These are phyloP conservation scores for Sphecodes monilicornis DNA, from an alignment of 2,888 invertebrate species.

Conservation along the genomic window DNA sequence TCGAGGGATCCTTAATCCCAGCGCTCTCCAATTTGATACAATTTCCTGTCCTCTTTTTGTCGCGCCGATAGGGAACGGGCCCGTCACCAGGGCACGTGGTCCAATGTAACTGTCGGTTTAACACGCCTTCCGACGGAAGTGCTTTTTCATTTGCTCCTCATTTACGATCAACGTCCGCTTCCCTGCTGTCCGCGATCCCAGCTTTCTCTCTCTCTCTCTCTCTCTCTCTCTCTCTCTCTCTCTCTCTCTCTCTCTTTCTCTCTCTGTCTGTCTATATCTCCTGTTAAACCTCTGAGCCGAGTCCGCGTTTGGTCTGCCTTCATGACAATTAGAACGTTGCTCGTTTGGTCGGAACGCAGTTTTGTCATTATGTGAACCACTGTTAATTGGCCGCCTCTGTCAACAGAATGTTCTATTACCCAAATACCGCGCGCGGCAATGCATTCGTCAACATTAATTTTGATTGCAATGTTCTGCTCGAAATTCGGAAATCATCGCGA, in stretches of 20 bases:
- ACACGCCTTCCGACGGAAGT: conserved; percentile 60
- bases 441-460: background rate
- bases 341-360: background rate
- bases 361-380: conserved; percentile 2
- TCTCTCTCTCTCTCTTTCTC: background rate
- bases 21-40: conserved; percentile 82
- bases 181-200: conserved; percentile 24
- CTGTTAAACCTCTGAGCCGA: background rate
- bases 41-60: conserved; percentile 76
- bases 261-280: background rate
- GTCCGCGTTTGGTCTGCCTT: background rate
- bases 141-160: conserved; percentile 63
- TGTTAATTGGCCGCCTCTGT: conserved; percentile 1
- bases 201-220: background rate
- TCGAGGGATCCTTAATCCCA: conserved; percentile 80
- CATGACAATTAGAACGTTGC: conserved; percentile 2
- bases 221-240: background rate
- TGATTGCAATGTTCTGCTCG: conserved; percentile 10
- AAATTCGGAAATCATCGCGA: background rate
- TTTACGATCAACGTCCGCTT: conserved; percentile 47
- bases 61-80: conserved; percentile 60
- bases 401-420: conserved; percentile 3
- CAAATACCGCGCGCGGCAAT: background rate
- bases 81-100: conserved; percentile 64
- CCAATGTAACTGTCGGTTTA: conserved; percentile 59